Conservation (phyloP, 2,888 invertebrate species). For the Parascotia fuliginaria region DNA sequence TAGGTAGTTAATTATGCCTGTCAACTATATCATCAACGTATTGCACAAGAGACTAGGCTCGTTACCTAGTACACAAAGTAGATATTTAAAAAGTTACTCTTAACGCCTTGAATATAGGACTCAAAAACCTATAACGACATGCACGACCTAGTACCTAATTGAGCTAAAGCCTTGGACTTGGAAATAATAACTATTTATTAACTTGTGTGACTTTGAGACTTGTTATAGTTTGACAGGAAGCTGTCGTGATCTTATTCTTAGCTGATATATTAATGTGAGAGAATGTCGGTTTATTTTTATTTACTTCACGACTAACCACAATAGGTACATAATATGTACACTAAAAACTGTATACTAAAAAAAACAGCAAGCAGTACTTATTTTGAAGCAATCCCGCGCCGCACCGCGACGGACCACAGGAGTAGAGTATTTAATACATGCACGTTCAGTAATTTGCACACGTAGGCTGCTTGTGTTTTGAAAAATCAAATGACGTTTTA, state of each 20-base stretch:
- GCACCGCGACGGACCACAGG: too few species aligned
- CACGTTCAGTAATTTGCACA: too few species aligned
- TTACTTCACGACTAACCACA: too few species aligned
- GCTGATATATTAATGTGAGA: not conserved
- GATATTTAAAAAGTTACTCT: not conserved
- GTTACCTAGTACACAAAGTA: too few species aligned
- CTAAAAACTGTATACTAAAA: too few species aligned
- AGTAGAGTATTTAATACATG: too few species aligned
- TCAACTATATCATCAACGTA: not conserved
- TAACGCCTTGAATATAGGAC: not conserved
- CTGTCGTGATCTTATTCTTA: conserved; percentile 8
- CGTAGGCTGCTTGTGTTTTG: too few species aligned
- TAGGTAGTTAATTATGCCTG: not conserved
- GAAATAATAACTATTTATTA: conserved; percentile 28
- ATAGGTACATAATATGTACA: too few species aligned
- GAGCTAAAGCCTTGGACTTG: conserved; percentile 5
- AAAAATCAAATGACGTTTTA: too few species aligned
- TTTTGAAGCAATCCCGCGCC: too few species aligned
- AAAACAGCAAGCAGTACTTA: too few species aligned
- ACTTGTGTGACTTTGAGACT: conserved; percentile 20
- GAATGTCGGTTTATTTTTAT: not conserved
- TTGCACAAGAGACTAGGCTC: not conserved
- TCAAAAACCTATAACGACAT: not conserved
- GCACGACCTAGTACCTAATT: not conserved
- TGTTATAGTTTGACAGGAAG: conserved; percentile 21